These are phyloP conservation scores for Salvelinus alpinus DNA, from an alignment of 2,113 vertebrate species.

Conservation along the genomic window DNA sequence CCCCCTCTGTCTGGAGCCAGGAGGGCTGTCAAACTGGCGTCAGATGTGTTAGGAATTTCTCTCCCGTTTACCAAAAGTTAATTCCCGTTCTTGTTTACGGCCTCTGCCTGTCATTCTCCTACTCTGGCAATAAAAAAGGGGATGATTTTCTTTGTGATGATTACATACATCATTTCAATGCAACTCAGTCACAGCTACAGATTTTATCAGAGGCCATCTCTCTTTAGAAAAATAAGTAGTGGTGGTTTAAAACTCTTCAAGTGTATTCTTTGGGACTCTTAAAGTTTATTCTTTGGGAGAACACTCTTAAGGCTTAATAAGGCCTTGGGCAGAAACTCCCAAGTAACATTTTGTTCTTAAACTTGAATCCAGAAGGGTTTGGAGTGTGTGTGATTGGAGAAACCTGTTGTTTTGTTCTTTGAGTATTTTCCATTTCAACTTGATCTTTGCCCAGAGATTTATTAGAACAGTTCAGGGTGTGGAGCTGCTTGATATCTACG, in stretches of 20 bases:
- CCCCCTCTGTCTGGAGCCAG: conserved; percentile 41
- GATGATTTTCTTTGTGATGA: background rate
- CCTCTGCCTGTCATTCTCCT: conserved; percentile 57
- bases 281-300: conserved; percentile 16
- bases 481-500: conserved; percentile 4
- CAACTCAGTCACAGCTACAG: conserved; percentile 24
- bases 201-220: conserved; percentile 3
- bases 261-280: conserved; percentile 16
- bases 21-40: conserved; percentile 63
- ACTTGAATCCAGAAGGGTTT: background rate
- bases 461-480: background rate
- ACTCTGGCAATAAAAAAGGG: conserved; percentile 31
- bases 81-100: conserved; percentile 52
- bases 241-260: background rate
- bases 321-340: background rate
- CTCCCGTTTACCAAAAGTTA: conserved; percentile 56
- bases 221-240: conserved; percentile 8
- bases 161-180: conserved; percentile 36
- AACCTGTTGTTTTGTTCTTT: background rate
- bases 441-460: background rate
- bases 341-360: background rate
- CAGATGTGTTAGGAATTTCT: conserved; percentile 57
- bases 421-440: background rate
- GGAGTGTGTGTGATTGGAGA: background rate
- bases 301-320: background rate